Evolutionary conservation across 1,140 invertebrate species (phyloP).

Genomic region (Semibalanus balanoides): DNA sequence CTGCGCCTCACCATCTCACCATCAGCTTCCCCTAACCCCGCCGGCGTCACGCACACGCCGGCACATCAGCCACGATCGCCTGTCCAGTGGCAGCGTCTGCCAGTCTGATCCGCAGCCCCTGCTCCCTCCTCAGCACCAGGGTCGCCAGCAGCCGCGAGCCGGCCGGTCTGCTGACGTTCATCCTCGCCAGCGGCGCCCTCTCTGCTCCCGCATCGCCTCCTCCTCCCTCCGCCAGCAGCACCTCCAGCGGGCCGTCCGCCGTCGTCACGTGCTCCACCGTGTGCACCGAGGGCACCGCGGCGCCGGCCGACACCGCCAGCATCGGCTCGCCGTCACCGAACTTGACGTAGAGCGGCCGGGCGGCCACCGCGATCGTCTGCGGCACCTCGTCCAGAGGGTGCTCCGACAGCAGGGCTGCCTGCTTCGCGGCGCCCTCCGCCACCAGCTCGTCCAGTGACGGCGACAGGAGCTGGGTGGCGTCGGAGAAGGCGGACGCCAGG

Average conservation of each 20-base stretch:
- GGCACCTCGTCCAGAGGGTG: not conserved
- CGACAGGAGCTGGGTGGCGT: not conserved
- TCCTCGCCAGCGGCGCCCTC: not conserved
- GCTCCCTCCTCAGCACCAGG: not conserved
- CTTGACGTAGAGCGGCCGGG: not conserved
- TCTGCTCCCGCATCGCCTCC: not conserved
- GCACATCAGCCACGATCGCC: not conserved
- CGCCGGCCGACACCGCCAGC: not conserved
- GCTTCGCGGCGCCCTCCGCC: not conserved
- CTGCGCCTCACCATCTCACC: no score
- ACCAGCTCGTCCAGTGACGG: not conserved
- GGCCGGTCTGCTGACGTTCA: not conserved
- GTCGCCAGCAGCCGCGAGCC: not conserved
- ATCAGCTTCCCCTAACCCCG: no score
- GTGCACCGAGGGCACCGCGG: not conserved
- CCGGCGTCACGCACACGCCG: not conserved
- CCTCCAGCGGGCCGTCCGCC: not conserved
- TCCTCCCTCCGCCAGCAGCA: not conserved
- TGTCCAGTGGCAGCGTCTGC: not conserved
- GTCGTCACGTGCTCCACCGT: not conserved
- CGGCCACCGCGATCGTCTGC: not conserved
- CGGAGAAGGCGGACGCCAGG: not conserved
- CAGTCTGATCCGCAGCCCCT: not conserved
- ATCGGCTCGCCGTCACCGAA: not conserved
- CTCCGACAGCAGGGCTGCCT: not conserved